Evolutionary conservation across 2,888 invertebrate species (phyloP).

Genomic region (Orgyia antiqua): DNA sequence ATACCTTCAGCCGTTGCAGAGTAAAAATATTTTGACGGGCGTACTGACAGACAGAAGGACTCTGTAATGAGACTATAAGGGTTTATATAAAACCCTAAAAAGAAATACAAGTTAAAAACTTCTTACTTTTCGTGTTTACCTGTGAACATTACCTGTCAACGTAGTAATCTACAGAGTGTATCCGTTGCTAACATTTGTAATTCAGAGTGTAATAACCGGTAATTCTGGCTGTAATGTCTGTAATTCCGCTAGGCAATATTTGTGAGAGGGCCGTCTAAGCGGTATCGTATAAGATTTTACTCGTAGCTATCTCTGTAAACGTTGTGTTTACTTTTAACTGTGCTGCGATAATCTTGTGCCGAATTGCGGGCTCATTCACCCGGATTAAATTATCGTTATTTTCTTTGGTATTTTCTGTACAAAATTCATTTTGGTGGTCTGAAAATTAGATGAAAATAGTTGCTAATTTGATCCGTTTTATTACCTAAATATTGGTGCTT

Average conservation of each 20-base stretch:
- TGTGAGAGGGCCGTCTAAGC: constrained; percentile 37
- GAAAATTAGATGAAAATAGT: constrained; percentile 3
- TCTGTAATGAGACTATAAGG: too few relatives aligned
- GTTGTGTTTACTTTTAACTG: constrained; percentile 24
- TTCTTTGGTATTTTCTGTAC: constrained; percentile 5
- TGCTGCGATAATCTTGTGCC: constrained; percentile 12
- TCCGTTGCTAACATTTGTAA: constrained; percentile 30
- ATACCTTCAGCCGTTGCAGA: too few relatives aligned
- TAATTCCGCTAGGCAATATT: constrained; percentile 45
- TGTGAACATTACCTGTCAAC: constrained; percentile 29
- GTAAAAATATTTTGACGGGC: too few relatives aligned
- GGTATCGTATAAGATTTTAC: constrained; percentile 24
- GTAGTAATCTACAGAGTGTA: constrained; percentile 26
- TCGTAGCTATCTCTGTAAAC: constrained; percentile 14
- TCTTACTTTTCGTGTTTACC: constrained; percentile 21
- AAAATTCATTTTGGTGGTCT: constrained; percentile 2
- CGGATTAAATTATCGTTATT: constrained; percentile 2
- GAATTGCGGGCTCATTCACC: constrained; percentile 2
- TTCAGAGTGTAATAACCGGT: constrained; percentile 26
- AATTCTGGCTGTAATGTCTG: constrained; percentile 36
- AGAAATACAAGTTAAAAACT: constrained; percentile 4
- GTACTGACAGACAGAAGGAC: too few relatives aligned
- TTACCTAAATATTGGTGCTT: too few relatives aligned
- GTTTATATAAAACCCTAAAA: too few relatives aligned
- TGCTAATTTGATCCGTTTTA: too few relatives aligned